A percentile compares a stretch with the other conserved stretches of the same genome.
Conservation (phyloP, 1,140 invertebrate genomes). For the Aphelinus atriplicis region DNA sequence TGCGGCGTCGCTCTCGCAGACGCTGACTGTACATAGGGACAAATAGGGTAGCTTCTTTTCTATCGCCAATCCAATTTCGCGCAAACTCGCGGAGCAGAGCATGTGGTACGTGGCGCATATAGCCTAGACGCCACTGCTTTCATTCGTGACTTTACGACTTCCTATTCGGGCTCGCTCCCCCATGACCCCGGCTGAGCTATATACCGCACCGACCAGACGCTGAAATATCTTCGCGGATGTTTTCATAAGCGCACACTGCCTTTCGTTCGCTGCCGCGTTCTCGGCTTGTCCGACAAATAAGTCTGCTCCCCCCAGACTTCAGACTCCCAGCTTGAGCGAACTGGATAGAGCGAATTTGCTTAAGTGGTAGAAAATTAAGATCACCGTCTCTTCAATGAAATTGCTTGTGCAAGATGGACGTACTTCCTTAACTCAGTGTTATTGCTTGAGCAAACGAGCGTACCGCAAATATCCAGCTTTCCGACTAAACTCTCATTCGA, state of each 20-base stretch:
- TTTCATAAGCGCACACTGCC: neutral
- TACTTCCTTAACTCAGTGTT: too few relatives aligned
- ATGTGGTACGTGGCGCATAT: neutral
- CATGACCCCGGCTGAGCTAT: neutral
- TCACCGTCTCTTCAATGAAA: too few relatives aligned
- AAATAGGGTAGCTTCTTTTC: conserved; percentile 22
- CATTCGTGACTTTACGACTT: conserved; percentile 30
- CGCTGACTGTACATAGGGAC: conserved; percentile 39
- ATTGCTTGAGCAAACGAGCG: too few relatives aligned
- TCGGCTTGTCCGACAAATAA: neutral
- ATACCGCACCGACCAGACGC: neutral
- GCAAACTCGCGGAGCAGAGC: neutral
- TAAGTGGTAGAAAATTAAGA: too few relatives aligned
- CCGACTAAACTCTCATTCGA: too few relatives aligned
- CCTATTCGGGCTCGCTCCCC: conserved; percentile 12
- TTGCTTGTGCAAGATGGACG: too few relatives aligned
- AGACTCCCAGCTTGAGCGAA: too few relatives aligned
- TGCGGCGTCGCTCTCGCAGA: neutral
- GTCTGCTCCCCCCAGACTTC: neutral
- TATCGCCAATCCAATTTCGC: conserved; percentile 56
- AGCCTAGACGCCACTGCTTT: conserved; percentile 7
- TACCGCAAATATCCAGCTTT: too few relatives aligned
- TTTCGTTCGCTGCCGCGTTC: neutral
- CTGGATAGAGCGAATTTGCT: too few relatives aligned
- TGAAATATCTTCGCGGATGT: conserved; percentile 1